A percentile compares a stretch with the other conserved stretches of the same genome.
phyloP scores from a whole-genome alignment of 2,797 vertebrate genomes.

The Prunella strophiata region DNA sequence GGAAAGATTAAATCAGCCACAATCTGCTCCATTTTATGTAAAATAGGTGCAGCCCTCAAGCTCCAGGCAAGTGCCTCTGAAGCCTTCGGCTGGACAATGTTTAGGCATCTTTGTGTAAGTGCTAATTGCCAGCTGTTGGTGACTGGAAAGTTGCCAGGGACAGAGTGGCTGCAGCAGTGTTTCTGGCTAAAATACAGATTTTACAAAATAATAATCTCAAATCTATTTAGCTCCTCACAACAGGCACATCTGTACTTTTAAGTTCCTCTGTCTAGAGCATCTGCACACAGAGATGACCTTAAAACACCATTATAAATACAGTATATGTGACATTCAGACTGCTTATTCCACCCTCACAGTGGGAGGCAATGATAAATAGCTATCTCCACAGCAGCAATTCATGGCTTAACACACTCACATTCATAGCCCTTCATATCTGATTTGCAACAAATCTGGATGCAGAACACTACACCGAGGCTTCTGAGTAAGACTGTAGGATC shows the following conservation, averaged over 20 bases:
- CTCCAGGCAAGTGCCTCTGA: constrained; percentile 19
- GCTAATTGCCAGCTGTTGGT: constrained; percentile 69
- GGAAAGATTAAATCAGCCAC: constrained; percentile 48
- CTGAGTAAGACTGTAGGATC: background rate
- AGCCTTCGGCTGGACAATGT: constrained; percentile 32
- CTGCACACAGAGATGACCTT: constrained; percentile 43
- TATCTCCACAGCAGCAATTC: constrained; percentile 14
- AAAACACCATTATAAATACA: constrained; percentile 46
- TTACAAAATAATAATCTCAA: constrained; percentile 10
- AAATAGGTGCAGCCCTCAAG: constrained; percentile 39
- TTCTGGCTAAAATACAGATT: background rate
- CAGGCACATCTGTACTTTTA: constrained; percentile 3
- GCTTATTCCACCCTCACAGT: constrained; percentile 9
- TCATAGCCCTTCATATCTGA: constrained; percentile 14
- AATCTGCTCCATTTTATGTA: constrained; percentile 58
- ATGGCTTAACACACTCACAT: constrained; percentile 7
- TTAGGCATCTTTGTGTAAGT: constrained; percentile 53
- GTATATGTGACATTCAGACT: constrained; percentile 20
- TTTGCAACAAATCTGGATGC: background rate
- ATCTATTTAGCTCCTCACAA: background rate
- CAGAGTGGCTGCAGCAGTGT: background rate
- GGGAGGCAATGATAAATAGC: constrained; percentile 29
- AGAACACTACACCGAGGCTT: background rate
- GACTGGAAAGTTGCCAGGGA: constrained; percentile 47
- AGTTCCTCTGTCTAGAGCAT: background rate